These are phyloP conservation scores for Tetrapedia diversipes DNA, from an alignment of 2,888 invertebrate genomes.

Conservation along the genomic window DNA sequence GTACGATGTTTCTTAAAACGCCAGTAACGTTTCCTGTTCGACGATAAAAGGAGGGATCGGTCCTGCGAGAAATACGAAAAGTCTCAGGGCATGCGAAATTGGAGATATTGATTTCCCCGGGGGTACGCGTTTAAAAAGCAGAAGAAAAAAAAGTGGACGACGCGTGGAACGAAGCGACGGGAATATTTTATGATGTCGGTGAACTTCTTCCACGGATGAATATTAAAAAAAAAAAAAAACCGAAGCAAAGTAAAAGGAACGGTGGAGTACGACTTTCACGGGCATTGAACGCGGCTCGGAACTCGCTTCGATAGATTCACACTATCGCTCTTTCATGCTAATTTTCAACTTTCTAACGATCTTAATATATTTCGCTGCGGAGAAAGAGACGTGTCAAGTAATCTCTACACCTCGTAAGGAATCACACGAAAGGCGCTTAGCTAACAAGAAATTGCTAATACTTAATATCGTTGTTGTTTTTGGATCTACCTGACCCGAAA, in stretches of 20 bases:
- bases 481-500: no score
- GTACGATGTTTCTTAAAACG: conserved; percentile 27
- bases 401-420: no score
- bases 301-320: neutral
- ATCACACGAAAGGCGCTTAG: no score
- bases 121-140: conserved; percentile 32
- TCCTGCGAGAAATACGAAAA: conserved; percentile 58
- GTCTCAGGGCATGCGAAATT: conserved; percentile 59
- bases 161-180: conserved; percentile 23
- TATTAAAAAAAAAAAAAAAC: conserved; percentile 29
- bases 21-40: conserved; percentile 28
- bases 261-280: conserved; percentile 21
- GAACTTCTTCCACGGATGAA: conserved; percentile 50
- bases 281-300: conserved; percentile 34
- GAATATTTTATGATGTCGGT: conserved; percentile 57
- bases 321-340: conserved; percentile 17
- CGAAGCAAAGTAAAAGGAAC: neutral
- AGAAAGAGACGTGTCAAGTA: conserved; percentile 12
- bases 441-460: no score
- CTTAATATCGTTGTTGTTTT: no score
- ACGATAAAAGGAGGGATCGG: conserved; percentile 45
- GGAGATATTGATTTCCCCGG: conserved; percentile 64
- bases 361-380: conserved; percentile 26
- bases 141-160: conserved; percentile 50
- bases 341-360: conserved; percentile 41